Conservation (phyloP, 2,797 vertebrate species). For the Sternarchorhynchus goeldii region DNA sequence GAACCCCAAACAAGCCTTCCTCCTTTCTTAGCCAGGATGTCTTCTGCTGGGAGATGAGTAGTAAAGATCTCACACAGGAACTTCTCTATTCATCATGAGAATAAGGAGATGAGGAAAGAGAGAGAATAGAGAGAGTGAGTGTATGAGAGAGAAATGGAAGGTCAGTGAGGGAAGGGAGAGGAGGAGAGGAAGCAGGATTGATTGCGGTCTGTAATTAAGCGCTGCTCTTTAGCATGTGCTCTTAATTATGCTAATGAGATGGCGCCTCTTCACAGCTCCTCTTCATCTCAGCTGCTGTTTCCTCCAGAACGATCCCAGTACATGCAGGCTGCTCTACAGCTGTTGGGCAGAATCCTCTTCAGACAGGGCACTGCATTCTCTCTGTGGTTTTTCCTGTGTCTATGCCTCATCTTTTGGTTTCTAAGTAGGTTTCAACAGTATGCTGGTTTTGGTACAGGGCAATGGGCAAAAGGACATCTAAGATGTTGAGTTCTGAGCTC, state of each 20-base stretch:
- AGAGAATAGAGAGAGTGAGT: slow-evolving; percentile 43
- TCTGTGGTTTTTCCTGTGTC: background rate
- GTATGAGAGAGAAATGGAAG: slow-evolving; percentile 16
- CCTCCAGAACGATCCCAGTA: background rate
- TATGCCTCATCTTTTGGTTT: too few species aligned
- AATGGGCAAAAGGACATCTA: too few species aligned
- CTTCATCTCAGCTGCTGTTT: background rate
- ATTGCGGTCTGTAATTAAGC: slow-evolving; percentile 70
- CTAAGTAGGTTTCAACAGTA: too few species aligned
- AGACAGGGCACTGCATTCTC: slow-evolving; percentile 4
- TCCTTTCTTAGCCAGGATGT: slow-evolving; percentile 62
- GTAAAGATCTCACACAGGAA: slow-evolving; percentile 76
- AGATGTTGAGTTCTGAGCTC: too few species aligned
- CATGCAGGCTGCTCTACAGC: background rate
- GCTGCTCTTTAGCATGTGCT: slow-evolving; percentile 70
- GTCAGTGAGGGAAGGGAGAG: slow-evolving; percentile 38
- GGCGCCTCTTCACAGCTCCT: slow-evolving; percentile 57
- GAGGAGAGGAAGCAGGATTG: slow-evolving; percentile 62
- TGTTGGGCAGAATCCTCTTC: background rate
- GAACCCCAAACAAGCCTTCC: slow-evolving; percentile 42
- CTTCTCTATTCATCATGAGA: slow-evolving; percentile 77
- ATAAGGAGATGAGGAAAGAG: slow-evolving; percentile 61
- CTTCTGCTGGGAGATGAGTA: slow-evolving; percentile 77
- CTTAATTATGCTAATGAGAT: slow-evolving; percentile 72
- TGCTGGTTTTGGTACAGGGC: too few species aligned